Conservation (phyloP, 2,113 vertebrate genomes). For the Psilopogon haemacephalus region DNA sequence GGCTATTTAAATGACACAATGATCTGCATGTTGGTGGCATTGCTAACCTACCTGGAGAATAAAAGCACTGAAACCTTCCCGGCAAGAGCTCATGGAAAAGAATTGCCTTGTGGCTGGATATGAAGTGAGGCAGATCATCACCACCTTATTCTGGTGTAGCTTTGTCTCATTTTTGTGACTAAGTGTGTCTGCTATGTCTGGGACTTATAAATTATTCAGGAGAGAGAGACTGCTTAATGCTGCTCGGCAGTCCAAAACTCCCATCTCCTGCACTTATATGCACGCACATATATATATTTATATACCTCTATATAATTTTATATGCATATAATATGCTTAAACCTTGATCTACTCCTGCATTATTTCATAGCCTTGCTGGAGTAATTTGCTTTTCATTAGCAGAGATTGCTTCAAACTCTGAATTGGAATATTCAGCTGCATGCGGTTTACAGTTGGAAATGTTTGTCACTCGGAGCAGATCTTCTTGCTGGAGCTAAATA, state of each 20-base stretch:
- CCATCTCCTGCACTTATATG: background rate
- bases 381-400: background rate
- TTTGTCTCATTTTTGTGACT: background rate
- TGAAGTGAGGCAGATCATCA: background rate
- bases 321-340: background rate
- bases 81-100: background rate
- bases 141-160: background rate
- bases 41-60: background rate
- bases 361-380: background rate
- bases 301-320: background rate
- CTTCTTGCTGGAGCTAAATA: background rate
- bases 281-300: background rate
- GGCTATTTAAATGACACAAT: background rate
- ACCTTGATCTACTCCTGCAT: background rate
- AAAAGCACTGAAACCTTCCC: background rate
- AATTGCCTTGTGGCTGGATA: background rate
- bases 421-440: background rate
- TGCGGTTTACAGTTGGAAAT: background rate
- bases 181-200: background rate
- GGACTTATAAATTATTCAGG: constrained; percentile 7
- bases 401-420: background rate
- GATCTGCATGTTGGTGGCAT: background rate
- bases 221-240: background rate
- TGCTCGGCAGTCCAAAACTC: background rate
- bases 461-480: background rate